A percentile compares a stretch with the other conserved stretches of the same genome.
Evolutionary conservation across 2,797 vertebrate species (phyloP).

Genomic region (Neoniphon sammara): DNA sequence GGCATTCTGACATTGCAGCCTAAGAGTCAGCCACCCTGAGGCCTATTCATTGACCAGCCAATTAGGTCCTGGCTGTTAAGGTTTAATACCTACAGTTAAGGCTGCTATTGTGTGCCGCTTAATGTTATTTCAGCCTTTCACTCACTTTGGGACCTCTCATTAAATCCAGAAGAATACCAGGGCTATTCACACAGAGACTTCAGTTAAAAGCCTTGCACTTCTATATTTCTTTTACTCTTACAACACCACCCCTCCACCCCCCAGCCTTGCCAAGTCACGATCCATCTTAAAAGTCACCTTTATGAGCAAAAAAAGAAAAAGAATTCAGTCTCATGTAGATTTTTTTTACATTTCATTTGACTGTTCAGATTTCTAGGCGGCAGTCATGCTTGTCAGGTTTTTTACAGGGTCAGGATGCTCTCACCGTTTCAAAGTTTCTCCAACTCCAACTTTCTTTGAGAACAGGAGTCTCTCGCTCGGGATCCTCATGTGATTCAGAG

Average conservation of each 20-base stretch:
- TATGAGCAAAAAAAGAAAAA: constrained; percentile 62
- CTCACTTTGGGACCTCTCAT: constrained; percentile 79
- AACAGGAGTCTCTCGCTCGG: constrained; percentile 20
- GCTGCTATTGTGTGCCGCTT: constrained; percentile 78
- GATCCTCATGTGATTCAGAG: constrained; percentile 52
- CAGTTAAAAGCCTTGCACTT: constrained; percentile 73
- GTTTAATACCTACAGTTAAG: constrained; percentile 84
- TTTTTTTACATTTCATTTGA: constrained; percentile 49
- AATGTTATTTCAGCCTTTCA: constrained; percentile 83
- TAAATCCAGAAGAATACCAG: constrained; percentile 83
- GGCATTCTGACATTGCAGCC: constrained; percentile 72
- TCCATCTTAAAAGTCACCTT: constrained; percentile 71
- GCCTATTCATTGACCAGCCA: constrained; percentile 79
- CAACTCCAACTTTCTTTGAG: constrained; percentile 27
- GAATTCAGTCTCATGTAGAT: constrained; percentile 45
- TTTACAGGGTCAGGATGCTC: constrained; percentile 60
- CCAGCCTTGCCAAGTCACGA: constrained; percentile 65
- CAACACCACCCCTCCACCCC: constrained; percentile 21
- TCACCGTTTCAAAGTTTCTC: constrained; percentile 46
- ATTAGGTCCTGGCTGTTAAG: constrained; percentile 81
- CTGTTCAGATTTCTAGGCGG: constrained; percentile 35
- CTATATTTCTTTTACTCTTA: constrained; percentile 70
- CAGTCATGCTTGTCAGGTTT: constrained; percentile 37
- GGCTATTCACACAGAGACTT: constrained; percentile 73
- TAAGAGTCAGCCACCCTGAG: constrained; percentile 66